Evolutionary conservation across 2,888 invertebrate species (phyloP), one percentile per base, ranked within the genome.

Genomic region (Lymantria monacha): DNA sequence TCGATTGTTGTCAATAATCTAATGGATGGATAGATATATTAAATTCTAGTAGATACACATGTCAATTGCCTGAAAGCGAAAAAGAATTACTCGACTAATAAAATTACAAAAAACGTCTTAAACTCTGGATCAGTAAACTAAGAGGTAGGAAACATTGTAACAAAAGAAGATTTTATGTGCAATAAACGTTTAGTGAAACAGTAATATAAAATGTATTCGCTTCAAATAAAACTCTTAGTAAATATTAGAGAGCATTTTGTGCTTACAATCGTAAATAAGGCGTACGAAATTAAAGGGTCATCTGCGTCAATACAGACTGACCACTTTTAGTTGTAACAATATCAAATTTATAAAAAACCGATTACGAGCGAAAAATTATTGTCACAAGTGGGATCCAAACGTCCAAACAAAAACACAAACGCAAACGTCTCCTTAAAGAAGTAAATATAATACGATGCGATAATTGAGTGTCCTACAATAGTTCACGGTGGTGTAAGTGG

Each of bases 211-310:
- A 45, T 30, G n/a, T 38, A 30, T 45, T 38, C 8, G n/a, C 37
- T 38, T n/a, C 37, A 38, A 45, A 38, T 45, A 45, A 45, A 45
- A 45, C 37, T 37, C 7, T 22, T n/a, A 37, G 11, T 36, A 36
- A 44, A 37, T 22, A 15, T n/a, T 37, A 13, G 30, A 38, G 37
- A 30, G 30, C 30, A 38, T 45, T n/a, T 38, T 45, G 12, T 45
- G 45, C 37, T 37, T 37, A 38, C 45, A 44, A 15, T 33, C 30
- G 42, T 45, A 30, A 49, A 51, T 31, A 30, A 13, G 40, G n/a
- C 8, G n/a, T 33, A 59, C 49, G 55, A 51, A 59, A 63, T 50
- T 46, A 49, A 44, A 49, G 40, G 43, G 12, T 30, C 42, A 12
- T 44, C 31, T 13, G 10, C 13, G 11, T 10, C 8, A 36, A 7